Conservation (phyloP, 1,140 invertebrate species). For the Colletes latitarsis region DNA sequence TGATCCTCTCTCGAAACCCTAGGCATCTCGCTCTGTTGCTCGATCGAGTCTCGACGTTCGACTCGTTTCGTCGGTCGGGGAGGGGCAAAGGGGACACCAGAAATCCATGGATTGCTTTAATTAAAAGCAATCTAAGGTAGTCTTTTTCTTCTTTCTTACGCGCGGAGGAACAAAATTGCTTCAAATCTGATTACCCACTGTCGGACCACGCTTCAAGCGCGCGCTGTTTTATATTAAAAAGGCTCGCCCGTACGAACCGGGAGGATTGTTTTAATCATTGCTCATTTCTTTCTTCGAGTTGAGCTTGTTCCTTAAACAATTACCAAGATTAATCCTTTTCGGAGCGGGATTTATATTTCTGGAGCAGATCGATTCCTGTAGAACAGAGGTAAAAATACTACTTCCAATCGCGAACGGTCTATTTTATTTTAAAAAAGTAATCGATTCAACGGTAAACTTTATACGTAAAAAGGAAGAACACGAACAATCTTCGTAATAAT, state of each 20-base stretch:
- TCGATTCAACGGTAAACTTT: too few relatives aligned
- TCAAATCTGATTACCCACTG: constrained; percentile 23
- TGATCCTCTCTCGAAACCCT: constrained; percentile 75
- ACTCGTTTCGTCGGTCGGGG: constrained; percentile 3
- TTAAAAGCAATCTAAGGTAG: constrained; percentile 61
- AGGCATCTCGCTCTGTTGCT: constrained; percentile 58
- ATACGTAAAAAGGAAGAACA: neutral
- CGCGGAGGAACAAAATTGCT: constrained; percentile 24
- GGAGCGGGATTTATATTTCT: too few relatives aligned
- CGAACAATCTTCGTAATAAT: constrained; percentile 10
- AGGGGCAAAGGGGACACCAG: neutral
- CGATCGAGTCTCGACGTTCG: constrained; percentile 18
- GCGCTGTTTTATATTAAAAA: constrained; percentile 6
- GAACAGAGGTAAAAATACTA: too few relatives aligned
- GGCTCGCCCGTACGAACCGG: neutral
- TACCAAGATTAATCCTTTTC: neutral
- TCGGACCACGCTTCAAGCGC: neutral
- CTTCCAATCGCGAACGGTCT: too few relatives aligned
- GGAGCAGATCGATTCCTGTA: neutral
- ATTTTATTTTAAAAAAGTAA: too few relatives aligned
- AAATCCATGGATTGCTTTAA: constrained; percentile 64
- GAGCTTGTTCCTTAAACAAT: neutral
- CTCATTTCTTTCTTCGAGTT: neutral
- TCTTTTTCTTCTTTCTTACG: constrained; percentile 22
- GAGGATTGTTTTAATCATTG: neutral